phyloP scores from a whole-genome alignment of 2,113 vertebrate species.

The Nycticryphes semicollaris region DNA sequence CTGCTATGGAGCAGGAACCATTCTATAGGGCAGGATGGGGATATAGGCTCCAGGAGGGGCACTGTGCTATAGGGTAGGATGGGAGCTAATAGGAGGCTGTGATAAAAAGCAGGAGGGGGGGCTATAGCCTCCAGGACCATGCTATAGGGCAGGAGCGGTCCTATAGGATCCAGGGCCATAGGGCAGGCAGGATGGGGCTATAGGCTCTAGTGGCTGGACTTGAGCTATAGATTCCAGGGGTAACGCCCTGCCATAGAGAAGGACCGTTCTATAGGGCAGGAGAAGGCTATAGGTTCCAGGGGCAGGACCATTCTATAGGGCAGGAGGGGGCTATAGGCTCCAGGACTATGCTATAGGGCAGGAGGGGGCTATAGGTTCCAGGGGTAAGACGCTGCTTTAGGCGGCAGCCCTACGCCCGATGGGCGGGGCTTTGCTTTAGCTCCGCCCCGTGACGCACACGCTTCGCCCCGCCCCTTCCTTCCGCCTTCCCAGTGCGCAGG shows the following conservation, averaged over 20 bases:
- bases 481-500: not conserved
- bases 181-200: no score
- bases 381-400: not conserved
- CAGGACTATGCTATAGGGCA: not conserved
- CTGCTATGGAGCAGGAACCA: not conserved
- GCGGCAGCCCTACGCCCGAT: no score
- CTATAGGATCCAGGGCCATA: not conserved
- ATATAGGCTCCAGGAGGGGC: no score
- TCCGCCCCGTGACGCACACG: not conserved
- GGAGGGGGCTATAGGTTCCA: no score
- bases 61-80: no score
- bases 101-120: no score
- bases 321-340: not conserved
- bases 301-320: not conserved
- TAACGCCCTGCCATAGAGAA: not conserved
- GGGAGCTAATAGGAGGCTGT: no score
- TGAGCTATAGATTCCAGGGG: not conserved
- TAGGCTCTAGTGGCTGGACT: no score
- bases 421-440: not conserved
- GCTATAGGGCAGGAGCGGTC: not conserved
- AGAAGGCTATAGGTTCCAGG: not conserved
- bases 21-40: no score
- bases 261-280: no score
- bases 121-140: not conserved
- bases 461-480: not conserved